These are phyloP conservation scores for Rhamphomyia laevipes DNA, from an alignment of 2,888 invertebrate species.

Conservation along the genomic window DNA sequence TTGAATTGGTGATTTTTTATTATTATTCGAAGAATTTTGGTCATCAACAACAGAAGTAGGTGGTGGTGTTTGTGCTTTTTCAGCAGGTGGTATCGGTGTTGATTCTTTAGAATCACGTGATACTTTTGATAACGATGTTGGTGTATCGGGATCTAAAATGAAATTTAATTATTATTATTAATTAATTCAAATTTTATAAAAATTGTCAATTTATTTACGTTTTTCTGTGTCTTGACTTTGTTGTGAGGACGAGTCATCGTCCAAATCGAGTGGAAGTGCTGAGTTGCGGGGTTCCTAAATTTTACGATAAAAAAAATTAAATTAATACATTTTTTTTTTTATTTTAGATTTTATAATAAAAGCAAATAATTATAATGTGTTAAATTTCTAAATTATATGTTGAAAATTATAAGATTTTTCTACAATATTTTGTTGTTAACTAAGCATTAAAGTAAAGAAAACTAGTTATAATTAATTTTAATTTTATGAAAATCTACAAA, in stretches of 20 bases:
- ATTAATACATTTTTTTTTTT: too few species aligned
- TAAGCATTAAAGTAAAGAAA: too few species aligned
- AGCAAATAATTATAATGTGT: conserved; percentile 11
- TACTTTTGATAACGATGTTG: conserved; percentile 31
- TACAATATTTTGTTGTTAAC: too few species aligned
- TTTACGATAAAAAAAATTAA: too few species aligned
- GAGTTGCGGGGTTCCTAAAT: conserved; percentile 77
- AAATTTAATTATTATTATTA: conserved; percentile 2
- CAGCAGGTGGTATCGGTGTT: conserved; percentile 9
- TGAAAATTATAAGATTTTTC: background rate
- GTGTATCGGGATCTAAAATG: conserved; percentile 35
- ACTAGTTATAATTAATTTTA: too few species aligned
- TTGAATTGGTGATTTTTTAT: conserved; percentile 15
- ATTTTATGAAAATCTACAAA: too few species aligned
- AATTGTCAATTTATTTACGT: conserved; percentile 26
- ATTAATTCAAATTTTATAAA: background rate
- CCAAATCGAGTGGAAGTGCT: conserved; percentile 79
- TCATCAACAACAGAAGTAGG: background rate
- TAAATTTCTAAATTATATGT: background rate
- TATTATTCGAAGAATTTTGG: conserved; percentile 15
- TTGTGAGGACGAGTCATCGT: conserved; percentile 81
- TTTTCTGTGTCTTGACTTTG: conserved; percentile 77
- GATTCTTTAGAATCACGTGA: conserved; percentile 34
- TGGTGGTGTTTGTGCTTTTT: conserved; percentile 14
- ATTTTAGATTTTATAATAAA: conserved; percentile 20